A percentile compares a stretch with the other conserved stretches of the same genome.
Conservation (phyloP, 2,888 invertebrate species). For the Anoncus sp. region DNA sequence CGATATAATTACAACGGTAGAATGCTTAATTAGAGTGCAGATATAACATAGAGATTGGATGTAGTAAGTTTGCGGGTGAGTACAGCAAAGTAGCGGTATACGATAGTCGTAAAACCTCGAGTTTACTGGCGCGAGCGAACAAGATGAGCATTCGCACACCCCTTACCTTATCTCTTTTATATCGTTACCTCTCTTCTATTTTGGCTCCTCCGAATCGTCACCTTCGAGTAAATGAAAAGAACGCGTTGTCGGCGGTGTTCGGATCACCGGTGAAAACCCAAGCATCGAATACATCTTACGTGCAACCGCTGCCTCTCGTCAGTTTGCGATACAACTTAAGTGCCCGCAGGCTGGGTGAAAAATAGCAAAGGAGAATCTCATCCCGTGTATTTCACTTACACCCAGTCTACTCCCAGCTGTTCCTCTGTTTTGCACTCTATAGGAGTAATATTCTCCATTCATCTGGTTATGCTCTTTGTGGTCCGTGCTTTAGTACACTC, state of each 20-base stretch:
- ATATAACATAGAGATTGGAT: constrained; percentile 43
- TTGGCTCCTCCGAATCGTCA: constrained; percentile 35
- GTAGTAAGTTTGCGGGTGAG: constrained; percentile 53
- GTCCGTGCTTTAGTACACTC: too few relatives aligned
- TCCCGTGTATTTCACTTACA: too few relatives aligned
- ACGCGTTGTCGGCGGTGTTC: background rate
- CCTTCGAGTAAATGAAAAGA: background rate
- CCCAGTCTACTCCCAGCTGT: too few relatives aligned
- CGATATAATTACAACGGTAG: constrained; percentile 77
- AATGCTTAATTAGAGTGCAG: constrained; percentile 77
- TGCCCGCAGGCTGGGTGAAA: too few relatives aligned
- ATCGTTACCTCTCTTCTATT: constrained; percentile 47
- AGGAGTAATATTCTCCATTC: too few relatives aligned
- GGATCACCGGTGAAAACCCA: constrained; percentile 23
- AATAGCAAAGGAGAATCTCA: too few relatives aligned
- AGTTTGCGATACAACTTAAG: too few relatives aligned
- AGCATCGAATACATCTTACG: constrained; percentile 43
- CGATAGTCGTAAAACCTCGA: constrained; percentile 76
- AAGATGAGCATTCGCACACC: constrained; percentile 33
- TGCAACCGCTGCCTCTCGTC: background rate
- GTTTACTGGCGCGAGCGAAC: constrained; percentile 68
- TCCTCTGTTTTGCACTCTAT: too few relatives aligned
- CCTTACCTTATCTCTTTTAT: constrained; percentile 50
- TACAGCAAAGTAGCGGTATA: constrained; percentile 71
- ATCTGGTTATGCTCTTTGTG: too few relatives aligned